These are phyloP conservation scores for Melanotaenia maccullochi DNA, from an alignment of 2,797 vertebrate genomes.

Conservation along the genomic window DNA sequence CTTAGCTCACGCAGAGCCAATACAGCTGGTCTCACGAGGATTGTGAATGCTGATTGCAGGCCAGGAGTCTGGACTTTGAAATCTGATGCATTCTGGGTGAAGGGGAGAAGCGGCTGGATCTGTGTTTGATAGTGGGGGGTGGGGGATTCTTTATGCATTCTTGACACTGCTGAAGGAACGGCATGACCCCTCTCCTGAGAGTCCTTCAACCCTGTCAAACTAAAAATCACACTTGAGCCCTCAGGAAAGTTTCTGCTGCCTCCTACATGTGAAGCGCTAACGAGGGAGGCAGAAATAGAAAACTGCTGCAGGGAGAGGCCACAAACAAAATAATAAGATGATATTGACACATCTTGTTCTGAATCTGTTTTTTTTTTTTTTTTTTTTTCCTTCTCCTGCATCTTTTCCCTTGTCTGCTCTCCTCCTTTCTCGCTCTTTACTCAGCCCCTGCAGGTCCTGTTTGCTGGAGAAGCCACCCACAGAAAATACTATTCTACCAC, in stretches of 20 bases:
- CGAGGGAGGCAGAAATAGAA: slow-evolving; percentile 44
- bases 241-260: slow-evolving; percentile 37
- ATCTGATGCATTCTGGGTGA: slow-evolving; percentile 53
- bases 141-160: slow-evolving; percentile 35
- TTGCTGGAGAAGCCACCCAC: slow-evolving; percentile 98
- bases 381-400: slow-evolving; percentile 6
- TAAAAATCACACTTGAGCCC: slow-evolving; percentile 20
- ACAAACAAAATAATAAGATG: slow-evolving; percentile 39
- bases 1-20: slow-evolving; percentile 39
- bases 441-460: slow-evolving; percentile 97
- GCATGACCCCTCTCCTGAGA: slow-evolving; percentile 47
- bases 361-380: slow-evolving; percentile 29
- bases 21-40: slow-evolving; percentile 50
- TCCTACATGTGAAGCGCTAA: slow-evolving; percentile 30
- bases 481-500: slow-evolving; percentile 99
- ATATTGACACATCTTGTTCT: slow-evolving; percentile 40
- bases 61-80: slow-evolving; percentile 58
- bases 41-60: slow-evolving; percentile 24
- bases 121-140: neutral
- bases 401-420: neutral
- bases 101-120: slow-evolving; percentile 1
- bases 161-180: slow-evolving; percentile 69
- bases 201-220: slow-evolving; percentile 36
- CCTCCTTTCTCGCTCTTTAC: slow-evolving; percentile 9
- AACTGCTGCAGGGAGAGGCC: slow-evolving; percentile 15